Evolutionary conservation across 2,113 vertebrate species (phyloP), one percentile per base, ranked within the genome.

Genomic region (Embiotoca jacksoni): DNA sequence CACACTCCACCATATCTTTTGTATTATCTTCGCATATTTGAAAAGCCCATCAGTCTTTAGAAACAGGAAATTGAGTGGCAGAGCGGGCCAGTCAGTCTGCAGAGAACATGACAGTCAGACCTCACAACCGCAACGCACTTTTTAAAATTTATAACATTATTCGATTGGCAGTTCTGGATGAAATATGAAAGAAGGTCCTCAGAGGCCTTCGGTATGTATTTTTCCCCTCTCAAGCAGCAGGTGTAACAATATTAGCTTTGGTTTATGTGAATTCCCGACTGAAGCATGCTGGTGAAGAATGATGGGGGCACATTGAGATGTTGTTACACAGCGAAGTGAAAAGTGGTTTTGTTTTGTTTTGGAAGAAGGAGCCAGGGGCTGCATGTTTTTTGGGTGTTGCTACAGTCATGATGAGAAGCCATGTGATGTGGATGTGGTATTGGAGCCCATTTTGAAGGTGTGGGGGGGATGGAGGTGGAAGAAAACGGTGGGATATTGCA

Each of bases 191-290:
- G 62, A 7, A 39, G 14, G 36, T 13, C 33, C 84, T 58, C 41
- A 44, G 57, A 59, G 66, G 61, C 44, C 50, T 56, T 44, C 50
- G 59, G 69, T 78, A 49, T 90, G 83, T 67, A 60, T 89, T 79
- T 83, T 79, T 47, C 37, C 46, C 57, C 54, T 86, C 71, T 53
- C 11, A 6, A 54, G 59, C 57, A 85, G 82, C 92, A 94, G 92
- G 92, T 94, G 91, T 78, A 91, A 92, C 82, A 93, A 93, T 93
- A 93, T 93, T 93, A 85, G 89, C 81, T 91, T 93, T 92, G 82
- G 78, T 92, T 93, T 86, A 88, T 86, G 63, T 79, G 77, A 90
- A 90, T 88, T 91, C 82, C 79, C 84, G 39, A 63, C 47, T 69
- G 78, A 37, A 79, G 71, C 33, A 3, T 75, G 76, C 68, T 75